phyloP scores from a whole-genome alignment of 2,797 vertebrate genomes.

The Crenichthys baileyi region DNA sequence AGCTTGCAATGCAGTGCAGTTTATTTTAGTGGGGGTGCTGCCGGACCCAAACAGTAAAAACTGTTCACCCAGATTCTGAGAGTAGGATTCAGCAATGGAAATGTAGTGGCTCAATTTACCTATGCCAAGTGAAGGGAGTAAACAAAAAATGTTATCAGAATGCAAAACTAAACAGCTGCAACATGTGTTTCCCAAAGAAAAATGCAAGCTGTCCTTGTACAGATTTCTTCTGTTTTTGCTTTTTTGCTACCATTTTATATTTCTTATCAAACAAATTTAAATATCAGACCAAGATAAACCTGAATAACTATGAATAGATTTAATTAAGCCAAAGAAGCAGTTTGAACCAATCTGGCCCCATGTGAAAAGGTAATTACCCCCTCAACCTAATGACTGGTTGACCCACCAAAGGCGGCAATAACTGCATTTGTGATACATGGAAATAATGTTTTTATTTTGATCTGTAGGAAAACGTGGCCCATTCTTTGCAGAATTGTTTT shows the following conservation, averaged over 20 bases:
- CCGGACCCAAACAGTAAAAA: slow-evolving; percentile 28
- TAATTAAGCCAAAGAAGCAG: no score
- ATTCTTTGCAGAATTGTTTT: no score
- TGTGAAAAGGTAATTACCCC: no score
- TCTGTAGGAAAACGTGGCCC: no score
- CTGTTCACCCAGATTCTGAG: slow-evolving; percentile 46
- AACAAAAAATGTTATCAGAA: slow-evolving; percentile 70
- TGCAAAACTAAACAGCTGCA: slow-evolving; percentile 32
- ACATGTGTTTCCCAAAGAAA: slow-evolving; percentile 45
- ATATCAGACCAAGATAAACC: background rate
- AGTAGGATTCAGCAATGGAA: slow-evolving; percentile 42
- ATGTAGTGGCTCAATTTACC: slow-evolving; percentile 17
- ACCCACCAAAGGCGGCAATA: no score
- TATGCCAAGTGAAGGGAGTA: slow-evolving; percentile 28
- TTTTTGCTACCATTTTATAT: background rate
- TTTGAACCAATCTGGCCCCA: no score
- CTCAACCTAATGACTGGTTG: no score
- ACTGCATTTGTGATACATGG: no score
- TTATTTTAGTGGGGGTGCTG: slow-evolving; percentile 6
- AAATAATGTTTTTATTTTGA: no score
- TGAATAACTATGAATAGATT: no score
- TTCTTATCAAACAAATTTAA: background rate
- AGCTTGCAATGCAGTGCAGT: slow-evolving; percentile 21
- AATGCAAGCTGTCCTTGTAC: slow-evolving; percentile 22
- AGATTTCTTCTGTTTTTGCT: background rate